These are phyloP conservation scores for Podarcis siculus DNA, from an alignment of 2,797 vertebrate genomes.

Conservation along the genomic window DNA sequence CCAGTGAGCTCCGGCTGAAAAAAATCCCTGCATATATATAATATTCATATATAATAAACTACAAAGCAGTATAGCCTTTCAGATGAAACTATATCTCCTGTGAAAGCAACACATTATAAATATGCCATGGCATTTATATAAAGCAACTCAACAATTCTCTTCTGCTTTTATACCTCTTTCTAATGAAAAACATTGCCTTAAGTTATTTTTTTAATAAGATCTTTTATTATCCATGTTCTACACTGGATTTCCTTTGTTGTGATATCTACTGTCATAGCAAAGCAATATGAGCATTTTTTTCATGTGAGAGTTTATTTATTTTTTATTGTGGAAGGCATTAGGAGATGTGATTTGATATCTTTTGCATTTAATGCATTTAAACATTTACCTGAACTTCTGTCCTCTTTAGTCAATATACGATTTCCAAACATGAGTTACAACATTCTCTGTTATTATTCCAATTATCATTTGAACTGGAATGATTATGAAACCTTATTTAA, in stretches of 20 bases:
- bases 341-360: slow-evolving; percentile 56
- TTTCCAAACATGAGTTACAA: slow-evolving; percentile 44
- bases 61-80: neutral
- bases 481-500: slow-evolving; percentile 71
- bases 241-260: slow-evolving; percentile 42
- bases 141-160: slow-evolving; percentile 45
- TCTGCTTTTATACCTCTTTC: slow-evolving; percentile 49
- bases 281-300: slow-evolving; percentile 57
- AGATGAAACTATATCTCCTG: slow-evolving; percentile 6
- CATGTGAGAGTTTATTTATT: slow-evolving; percentile 44
- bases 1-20: too few species aligned
- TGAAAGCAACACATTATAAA: slow-evolving; percentile 11
- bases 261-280: slow-evolving; percentile 61
- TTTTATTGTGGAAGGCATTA: slow-evolving; percentile 53
- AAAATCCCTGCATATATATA: too few species aligned
- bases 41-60: neutral
- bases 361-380: slow-evolving; percentile 55
- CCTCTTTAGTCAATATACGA: slow-evolving; percentile 62
- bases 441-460: slow-evolving; percentile 64
- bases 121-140: slow-evolving; percentile 50
- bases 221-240: slow-evolving; percentile 48
- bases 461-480: slow-evolving; percentile 66
- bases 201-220: slow-evolving; percentile 54
- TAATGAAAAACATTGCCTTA: slow-evolving; percentile 59
- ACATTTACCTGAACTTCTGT: slow-evolving; percentile 68